Conservation (phyloP, 2,888 invertebrate genomes). For the Xestia sexstrigata region DNA sequence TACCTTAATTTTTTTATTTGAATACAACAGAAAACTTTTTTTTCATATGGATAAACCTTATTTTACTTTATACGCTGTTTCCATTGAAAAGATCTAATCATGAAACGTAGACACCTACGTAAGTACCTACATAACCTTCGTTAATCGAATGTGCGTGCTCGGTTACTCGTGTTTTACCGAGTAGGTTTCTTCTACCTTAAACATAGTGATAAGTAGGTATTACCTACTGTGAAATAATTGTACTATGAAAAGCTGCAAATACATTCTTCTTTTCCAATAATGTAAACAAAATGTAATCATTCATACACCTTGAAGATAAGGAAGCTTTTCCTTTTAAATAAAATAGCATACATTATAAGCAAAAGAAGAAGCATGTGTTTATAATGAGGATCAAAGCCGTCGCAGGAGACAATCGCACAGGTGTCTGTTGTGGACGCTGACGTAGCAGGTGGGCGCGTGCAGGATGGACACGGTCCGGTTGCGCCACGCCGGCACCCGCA, state of each 20-base stretch:
- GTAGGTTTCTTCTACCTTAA: background rate
- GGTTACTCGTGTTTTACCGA: constrained; percentile 25
- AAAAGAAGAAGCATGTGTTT: constrained; percentile 12
- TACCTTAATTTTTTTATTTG: constrained; percentile 13
- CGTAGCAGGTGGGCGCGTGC: constrained; percentile 83
- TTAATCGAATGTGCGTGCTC: constrained; percentile 39
- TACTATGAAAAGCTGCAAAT: constrained; percentile 16
- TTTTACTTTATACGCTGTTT: constrained; percentile 4
- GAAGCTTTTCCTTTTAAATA: background rate
- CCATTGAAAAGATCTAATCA: constrained; percentile 22
- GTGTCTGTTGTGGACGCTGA: constrained; percentile 75
- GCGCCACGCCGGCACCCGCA: constrained; percentile 78
- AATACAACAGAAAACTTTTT: constrained; percentile 25
- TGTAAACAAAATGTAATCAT: constrained; percentile 7
- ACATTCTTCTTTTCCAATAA: constrained; percentile 21
- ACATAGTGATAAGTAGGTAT: background rate
- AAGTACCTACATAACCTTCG: constrained; percentile 1
- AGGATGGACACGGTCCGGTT: constrained; percentile 74
- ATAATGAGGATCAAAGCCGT: constrained; percentile 38
- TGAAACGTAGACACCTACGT: background rate
- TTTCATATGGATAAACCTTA: background rate
- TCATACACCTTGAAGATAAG: background rate
- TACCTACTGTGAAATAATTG: constrained; percentile 18
- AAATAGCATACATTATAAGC: background rate
- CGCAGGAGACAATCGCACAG: constrained; percentile 82